Percentiles rank a stretch among this genome's conserved stretches.
These are phyloP conservation scores for Rhinatrema bivittatum DNA, from an alignment of 2,797 vertebrate species.

Conservation along the genomic window DNA sequence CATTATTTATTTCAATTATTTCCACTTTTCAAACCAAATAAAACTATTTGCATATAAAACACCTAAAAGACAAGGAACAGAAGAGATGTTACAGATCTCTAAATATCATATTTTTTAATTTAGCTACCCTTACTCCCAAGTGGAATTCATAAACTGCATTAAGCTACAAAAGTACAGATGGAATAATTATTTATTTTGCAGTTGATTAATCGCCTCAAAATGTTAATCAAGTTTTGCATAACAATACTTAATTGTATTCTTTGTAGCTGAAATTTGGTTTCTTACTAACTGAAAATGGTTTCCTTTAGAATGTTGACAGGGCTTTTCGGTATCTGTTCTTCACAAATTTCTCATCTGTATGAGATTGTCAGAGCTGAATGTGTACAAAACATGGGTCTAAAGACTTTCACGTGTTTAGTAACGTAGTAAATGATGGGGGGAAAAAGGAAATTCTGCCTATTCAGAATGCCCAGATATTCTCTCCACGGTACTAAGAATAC, in stretches of 20 bases:
- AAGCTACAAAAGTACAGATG: conserved; percentile 61
- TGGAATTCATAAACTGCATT: conserved; percentile 58
- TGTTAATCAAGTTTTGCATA: conserved; percentile 71
- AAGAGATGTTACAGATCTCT: conserved; percentile 34
- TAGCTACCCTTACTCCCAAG: conserved; percentile 30
- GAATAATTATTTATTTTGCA: conserved; percentile 67
- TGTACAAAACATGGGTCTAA: conserved; percentile 44
- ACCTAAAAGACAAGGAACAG: too few relatives aligned
- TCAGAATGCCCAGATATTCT: too few relatives aligned
- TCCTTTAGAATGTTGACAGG: conserved; percentile 64
- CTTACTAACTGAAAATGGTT: conserved; percentile 53
- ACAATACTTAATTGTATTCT: conserved; percentile 68
- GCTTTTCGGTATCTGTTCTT: conserved; percentile 60
- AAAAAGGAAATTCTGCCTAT: too few relatives aligned
- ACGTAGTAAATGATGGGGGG: too few relatives aligned
- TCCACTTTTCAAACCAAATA: too few relatives aligned
- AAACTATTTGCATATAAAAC: too few relatives aligned
- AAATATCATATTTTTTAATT: conserved; percentile 40
- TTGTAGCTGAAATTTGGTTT: conserved; percentile 65
- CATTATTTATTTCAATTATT: too few relatives aligned
- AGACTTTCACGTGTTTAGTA: too few relatives aligned
- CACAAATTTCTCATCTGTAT: conserved; percentile 60
- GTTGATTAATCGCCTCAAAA: conserved; percentile 70
- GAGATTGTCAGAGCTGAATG: conserved; percentile 50
- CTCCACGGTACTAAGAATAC: too few relatives aligned